Evolutionary conservation across 2,888 invertebrate species (phyloP).

Genomic region (Eubasilissa splendida): DNA sequence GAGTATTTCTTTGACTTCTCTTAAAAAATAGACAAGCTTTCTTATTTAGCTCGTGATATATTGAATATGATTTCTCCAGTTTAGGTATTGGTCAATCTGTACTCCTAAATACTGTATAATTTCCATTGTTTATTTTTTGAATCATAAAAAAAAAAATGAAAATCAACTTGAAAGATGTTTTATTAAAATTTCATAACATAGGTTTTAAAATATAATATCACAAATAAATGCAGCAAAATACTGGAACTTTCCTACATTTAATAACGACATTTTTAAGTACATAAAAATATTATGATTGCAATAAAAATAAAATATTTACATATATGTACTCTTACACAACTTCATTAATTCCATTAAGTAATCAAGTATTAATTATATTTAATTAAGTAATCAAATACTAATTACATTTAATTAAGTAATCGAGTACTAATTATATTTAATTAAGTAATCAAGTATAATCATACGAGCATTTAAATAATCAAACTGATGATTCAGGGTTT

Average conservation of each 20-base stretch:
- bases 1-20: too few species aligned
- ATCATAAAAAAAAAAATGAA: too few species aligned
- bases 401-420: conserved; percentile 4
- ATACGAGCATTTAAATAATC: conserved; percentile 55
- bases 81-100: too few species aligned
- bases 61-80: too few species aligned
- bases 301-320: conserved; percentile 21
- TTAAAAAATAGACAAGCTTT: too few species aligned
- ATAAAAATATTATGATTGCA: conserved; percentile 10
- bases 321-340: neutral
- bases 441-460: conserved; percentile 2
- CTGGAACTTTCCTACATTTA: conserved; percentile 43
- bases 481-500: conserved; percentile 70
- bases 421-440: neutral
- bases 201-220: conserved; percentile 48
- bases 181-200: conserved; percentile 21
- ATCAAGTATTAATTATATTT: neutral
- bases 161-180: conserved; percentile 6
- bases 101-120: too few species aligned
- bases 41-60: too few species aligned
- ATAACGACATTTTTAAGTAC: conserved; percentile 33
- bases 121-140: too few species aligned
- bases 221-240: conserved; percentile 52
- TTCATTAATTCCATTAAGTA: conserved; percentile 13
- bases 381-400: conserved; percentile 1